These are phyloP conservation scores for Natrix natrix DNA, from an alignment of 2,797 vertebrate genomes.

Conservation along the genomic window DNA sequence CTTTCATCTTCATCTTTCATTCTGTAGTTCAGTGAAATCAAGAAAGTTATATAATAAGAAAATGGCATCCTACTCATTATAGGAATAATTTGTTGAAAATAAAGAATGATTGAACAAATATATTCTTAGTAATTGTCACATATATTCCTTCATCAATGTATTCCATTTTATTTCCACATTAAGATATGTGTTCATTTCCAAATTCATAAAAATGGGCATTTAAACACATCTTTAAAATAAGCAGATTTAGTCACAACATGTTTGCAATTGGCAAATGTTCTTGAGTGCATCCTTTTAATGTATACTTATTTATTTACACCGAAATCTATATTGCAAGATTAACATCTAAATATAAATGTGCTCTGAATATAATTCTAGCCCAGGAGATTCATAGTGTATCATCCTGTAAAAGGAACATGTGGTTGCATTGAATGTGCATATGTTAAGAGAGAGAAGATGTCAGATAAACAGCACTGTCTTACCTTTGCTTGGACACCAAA, in stretches of 20 bases:
- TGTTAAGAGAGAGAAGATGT: background rate
- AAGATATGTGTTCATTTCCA: background rate
- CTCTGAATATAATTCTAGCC: background rate
- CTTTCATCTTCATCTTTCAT: too few relatives aligned
- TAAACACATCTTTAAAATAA: background rate
- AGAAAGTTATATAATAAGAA: background rate
- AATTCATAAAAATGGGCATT: background rate
- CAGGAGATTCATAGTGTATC: background rate
- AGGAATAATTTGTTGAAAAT: background rate
- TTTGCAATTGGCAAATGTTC: background rate
- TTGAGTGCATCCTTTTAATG: background rate
- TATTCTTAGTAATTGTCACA: background rate
- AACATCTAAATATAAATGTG: background rate
- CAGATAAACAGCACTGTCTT: background rate
- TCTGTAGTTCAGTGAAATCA: background rate
- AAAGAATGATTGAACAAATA: background rate
- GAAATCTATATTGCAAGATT: background rate
- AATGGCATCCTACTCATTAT: background rate
- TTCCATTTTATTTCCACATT: background rate
- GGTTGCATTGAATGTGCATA: background rate
- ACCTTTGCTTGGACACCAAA: background rate
- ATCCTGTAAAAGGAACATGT: background rate
- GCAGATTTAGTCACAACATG: background rate
- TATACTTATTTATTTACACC: background rate
- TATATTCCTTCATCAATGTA: background rate